Base-by-base conservation (phyloP, 2,797 vertebrate genomes). In the Amblyopsis hoosieri region DNA sequence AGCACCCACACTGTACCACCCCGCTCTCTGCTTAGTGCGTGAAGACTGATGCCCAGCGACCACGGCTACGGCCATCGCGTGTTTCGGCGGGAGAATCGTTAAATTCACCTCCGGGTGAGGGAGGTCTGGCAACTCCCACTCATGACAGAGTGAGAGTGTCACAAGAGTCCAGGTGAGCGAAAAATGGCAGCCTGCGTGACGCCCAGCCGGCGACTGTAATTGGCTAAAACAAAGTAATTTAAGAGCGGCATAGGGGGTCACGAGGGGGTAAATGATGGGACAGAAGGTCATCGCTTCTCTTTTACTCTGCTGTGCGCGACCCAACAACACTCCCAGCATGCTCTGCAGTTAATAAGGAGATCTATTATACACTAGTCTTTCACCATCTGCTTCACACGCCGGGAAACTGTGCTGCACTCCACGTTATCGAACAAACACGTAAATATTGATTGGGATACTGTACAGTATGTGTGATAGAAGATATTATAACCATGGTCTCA, bases 141-240 rank as follows among this genome's bases (percentile, higher is more conserved):
- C 56, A 78, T 91, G 90, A 90, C 91, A 84, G 85, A 89, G 85
- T 68, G 79, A 86, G 86, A 89, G 89, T 87, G 89, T 89, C 86
- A 81, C 86, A 74, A 67, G 71, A 79, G 85, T 85, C 83, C 87
- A 90, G 89, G 89, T 90, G 87, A 92, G 88, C 84, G 71, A 89
- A 88, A 92, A 91, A 91, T 84, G 79, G 80, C 87, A 76, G 75
- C 70, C 84, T 77, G 82, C 80, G 89, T 83, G 88, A 89, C 82
- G 88, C 91, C 88, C 91, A 92, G 90, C 85, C 89, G 83, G 90
- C 89, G 82, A 79, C 85, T 92, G 91, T 93, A 93, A 93, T 94
- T 93, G 92, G 90, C 80, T 93, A 90, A 93, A 93, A 93, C 90
- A 92, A 93, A 93, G 92, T 93, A 91, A 92, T 93, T 92, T 93